Base-by-base conservation (phyloP, 2,113 vertebrate species). In the Gila orcuttii region DNA sequence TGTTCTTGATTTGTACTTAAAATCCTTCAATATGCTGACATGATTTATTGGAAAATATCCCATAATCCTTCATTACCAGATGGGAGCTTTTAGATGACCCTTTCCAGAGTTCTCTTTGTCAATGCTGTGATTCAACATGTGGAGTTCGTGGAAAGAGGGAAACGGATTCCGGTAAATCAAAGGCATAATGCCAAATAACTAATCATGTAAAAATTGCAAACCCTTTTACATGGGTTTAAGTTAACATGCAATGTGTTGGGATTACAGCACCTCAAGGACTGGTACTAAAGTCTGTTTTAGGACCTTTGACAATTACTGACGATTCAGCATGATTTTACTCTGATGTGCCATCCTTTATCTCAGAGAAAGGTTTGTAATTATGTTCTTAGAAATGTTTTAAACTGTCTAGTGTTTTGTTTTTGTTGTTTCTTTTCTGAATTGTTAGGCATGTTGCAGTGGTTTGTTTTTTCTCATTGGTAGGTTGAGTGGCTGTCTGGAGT, bases 41-140 rank as follows among this genome's bases (percentile, higher is more conserved):
- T 55, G 8, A 31, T 19, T 77, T 55, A 21, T 9, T 19, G 13
- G 28, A 55, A 52, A 55, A 62, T 42, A 79, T 25, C 21, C 21
- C 25, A 7, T 66, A 71, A 19, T 69, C 25, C n/a, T 66, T 39
- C 47, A 57, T 78, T 74, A 5, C 59, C 75, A 94, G 94, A 0
- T 95, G 93, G 93, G 92, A 94, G 57, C 90, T 94, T 7, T 87
- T 95, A 0, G 94, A 95, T 68, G 90, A 94, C 59, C 86, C 91
- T 0, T 83, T n/a, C 15, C 87, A 31, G 84, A 93, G 81, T 79
- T n/a, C 74, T 10, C n/a, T 94, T n/a, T 95, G 94, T 62, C 68
- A 78, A 62, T 94, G 93, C 91, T 95, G 94, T 62, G 92, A 93
- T 3, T 86, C 87, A 1, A 80, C 73, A 74, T 95, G 94, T 86